Evolutionary conservation across 2,888 invertebrate species (phyloP).

Genomic region (Hemithea aestivaria): DNA sequence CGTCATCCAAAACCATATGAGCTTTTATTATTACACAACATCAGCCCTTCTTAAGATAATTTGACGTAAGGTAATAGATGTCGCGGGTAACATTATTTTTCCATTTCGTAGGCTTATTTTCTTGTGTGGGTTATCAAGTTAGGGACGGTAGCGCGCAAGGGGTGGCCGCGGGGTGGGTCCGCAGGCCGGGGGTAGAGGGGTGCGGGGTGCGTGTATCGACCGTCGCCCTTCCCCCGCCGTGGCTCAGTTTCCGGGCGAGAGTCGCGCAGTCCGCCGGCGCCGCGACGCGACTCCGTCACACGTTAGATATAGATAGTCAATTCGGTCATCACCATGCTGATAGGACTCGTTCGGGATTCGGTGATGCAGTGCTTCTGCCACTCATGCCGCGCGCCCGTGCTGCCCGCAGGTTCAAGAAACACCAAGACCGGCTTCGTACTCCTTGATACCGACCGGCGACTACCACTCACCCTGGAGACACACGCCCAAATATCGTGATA

Average conservation of each 20-base stretch:
- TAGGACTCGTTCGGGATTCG: slow-evolving; percentile 93
- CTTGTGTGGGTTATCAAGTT: slow-evolving; percentile 75
- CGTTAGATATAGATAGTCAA: slow-evolving; percentile 76
- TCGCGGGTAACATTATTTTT: slow-evolving; percentile 70
- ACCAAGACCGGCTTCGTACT: slow-evolving; percentile 7
- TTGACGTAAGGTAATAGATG: slow-evolving; percentile 51
- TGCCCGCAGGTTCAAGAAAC: slow-evolving; percentile 84
- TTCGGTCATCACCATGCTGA: slow-evolving; percentile 84
- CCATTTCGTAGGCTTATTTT: slow-evolving; percentile 76
- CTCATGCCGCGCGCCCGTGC: slow-evolving; percentile 91
- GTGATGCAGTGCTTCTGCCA: slow-evolving; percentile 97
- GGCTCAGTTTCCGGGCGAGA: slow-evolving; percentile 80
- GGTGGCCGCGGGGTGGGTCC: slow-evolving; percentile 61
- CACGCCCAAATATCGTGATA: slow-evolving; percentile 38
- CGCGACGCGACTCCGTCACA: slow-evolving; percentile 70
- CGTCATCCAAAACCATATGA: neutral
- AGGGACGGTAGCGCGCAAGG: slow-evolving; percentile 63
- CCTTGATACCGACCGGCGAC: slow-evolving; percentile 39
- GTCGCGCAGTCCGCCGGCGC: slow-evolving; percentile 81
- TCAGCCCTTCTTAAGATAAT: slow-evolving; percentile 31
- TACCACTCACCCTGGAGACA: slow-evolving; percentile 49
- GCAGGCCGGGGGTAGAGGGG: slow-evolving; percentile 66
- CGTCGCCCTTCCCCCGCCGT: slow-evolving; percentile 77
- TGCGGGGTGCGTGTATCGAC: slow-evolving; percentile 78
- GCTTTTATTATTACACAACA: slow-evolving; percentile 7